Evolutionary conservation across 2,888 invertebrate genomes (phyloP).

Genomic region (Diarsia rubi): DNA sequence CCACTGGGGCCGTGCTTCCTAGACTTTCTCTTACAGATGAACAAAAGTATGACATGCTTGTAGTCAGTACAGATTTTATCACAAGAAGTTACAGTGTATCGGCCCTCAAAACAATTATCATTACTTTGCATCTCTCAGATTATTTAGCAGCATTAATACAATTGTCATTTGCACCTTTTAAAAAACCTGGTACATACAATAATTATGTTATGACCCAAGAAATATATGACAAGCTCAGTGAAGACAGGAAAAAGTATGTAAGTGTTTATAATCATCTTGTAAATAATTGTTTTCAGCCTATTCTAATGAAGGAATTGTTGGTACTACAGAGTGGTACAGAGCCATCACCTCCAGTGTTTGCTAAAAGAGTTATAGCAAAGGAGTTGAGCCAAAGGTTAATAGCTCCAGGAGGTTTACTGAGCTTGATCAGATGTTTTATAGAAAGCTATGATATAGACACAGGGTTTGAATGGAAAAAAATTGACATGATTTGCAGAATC

Average conservation of each 20-base stretch:
- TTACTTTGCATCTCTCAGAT: slow-evolving; percentile 90
- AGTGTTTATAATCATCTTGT: slow-evolving; percentile 88
- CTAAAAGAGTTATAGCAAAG: slow-evolving; percentile 91
- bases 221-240: slow-evolving; percentile 87
- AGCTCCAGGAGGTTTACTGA: slow-evolving; percentile 92
- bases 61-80: slow-evolving; percentile 87
- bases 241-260: slow-evolving; percentile 89
- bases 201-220: slow-evolving; percentile 90
- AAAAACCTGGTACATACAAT: slow-evolving; percentile 88
- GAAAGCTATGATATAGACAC: slow-evolving; percentile 90
- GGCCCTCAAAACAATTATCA: slow-evolving; percentile 90
- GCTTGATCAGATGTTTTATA: slow-evolving; percentile 92
- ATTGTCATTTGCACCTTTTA: slow-evolving; percentile 92
- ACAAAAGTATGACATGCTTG: slow-evolving; percentile 88
- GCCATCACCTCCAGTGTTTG: slow-evolving; percentile 91
- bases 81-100: slow-evolving; percentile 85
- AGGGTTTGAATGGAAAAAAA: slow-evolving; percentile 92
- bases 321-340: slow-evolving; percentile 90
- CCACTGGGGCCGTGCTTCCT: slow-evolving; percentile 76
- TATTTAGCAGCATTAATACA: slow-evolving; percentile 93
- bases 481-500: slow-evolving; percentile 92
- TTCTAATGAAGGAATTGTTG: slow-evolving; percentile 93
- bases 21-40: slow-evolving; percentile 83
- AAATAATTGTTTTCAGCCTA: slow-evolving; percentile 90
- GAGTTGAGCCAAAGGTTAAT: slow-evolving; percentile 91